Conservation (phyloP, 2,113 vertebrate genomes). For the Sialia sialis region DNA sequence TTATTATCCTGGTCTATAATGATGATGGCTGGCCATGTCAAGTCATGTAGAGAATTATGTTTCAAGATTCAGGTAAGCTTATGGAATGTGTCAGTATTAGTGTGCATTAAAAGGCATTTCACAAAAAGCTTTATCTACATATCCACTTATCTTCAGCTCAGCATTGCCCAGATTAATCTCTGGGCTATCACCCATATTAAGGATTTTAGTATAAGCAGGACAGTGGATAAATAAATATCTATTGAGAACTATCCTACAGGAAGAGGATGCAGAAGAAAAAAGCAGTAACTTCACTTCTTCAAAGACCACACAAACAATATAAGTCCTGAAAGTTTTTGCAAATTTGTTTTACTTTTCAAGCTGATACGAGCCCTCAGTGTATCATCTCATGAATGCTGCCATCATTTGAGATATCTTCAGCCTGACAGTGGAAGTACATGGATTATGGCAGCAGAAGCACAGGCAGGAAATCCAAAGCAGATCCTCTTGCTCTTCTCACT, state of each 20-base stretch:
- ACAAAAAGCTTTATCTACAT: not conserved
- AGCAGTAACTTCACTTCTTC: not conserved
- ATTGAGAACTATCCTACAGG: not conserved
- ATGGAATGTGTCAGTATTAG: not conserved
- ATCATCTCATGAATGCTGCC: not conserved
- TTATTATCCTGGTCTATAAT: constrained; percentile 18
- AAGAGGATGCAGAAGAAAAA: not conserved
- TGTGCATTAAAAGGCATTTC: not conserved
- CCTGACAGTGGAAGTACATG: not conserved
- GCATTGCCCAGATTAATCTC: not conserved
- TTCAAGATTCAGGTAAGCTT: not conserved
- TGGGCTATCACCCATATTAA: not conserved
- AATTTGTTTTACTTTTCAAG: not conserved
- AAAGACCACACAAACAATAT: not conserved
- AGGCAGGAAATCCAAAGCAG: not conserved
- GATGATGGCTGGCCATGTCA: not conserved
- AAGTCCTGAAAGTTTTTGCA: not conserved
- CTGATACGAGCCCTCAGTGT: not conserved
- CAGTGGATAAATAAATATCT: not conserved
- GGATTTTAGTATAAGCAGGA: not conserved
- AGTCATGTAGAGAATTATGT: constrained; percentile 6
- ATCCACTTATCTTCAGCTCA: not conserved
- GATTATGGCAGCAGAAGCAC: not conserved
- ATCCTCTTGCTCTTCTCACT: not conserved
- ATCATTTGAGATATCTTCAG: not conserved